Evolutionary conservation across 2,888 invertebrate genomes (phyloP).

Genomic region (Xestia sexstrigata): DNA sequence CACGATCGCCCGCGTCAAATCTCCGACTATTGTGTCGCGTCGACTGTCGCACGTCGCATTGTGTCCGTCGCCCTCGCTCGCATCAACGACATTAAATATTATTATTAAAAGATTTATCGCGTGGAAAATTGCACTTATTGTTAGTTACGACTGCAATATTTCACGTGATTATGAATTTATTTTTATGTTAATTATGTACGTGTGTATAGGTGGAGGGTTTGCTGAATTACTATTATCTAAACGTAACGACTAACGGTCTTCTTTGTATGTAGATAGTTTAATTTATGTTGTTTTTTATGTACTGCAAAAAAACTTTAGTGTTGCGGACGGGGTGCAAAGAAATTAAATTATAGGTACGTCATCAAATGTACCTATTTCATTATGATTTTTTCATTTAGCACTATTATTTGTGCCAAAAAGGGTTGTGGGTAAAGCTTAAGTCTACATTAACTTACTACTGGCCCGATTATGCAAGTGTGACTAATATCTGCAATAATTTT

Average conservation of each 20-base stretch:
- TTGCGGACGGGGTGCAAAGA: constrained; percentile 8
- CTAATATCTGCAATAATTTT: background rate
- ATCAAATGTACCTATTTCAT: constrained; percentile 5
- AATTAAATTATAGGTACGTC: constrained; percentile 13
- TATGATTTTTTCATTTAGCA: background rate
- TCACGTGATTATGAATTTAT: constrained; percentile 89
- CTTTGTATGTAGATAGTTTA: constrained; percentile 33
- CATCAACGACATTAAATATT: constrained; percentile 82
- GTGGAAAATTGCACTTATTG: constrained; percentile 90
- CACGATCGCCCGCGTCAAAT: constrained; percentile 83
- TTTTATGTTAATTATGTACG: constrained; percentile 87
- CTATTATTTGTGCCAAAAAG: background rate
- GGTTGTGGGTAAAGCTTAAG: background rate
- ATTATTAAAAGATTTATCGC: constrained; percentile 90
- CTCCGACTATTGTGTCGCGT: constrained; percentile 70
- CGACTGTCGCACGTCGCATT: constrained; percentile 60
- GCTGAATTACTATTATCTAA: constrained; percentile 48
- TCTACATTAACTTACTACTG: background rate
- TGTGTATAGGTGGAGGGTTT: constrained; percentile 75
- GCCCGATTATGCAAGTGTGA: background rate
- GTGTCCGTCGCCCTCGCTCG: constrained; percentile 73
- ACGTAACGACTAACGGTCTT: constrained; percentile 61
- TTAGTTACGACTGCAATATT: constrained; percentile 83
- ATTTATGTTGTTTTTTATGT: constrained; percentile 25
- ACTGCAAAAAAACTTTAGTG: constrained; percentile 26